Evolutionary conservation across 1,140 invertebrate genomes (phyloP), one percentile per base, ranked within the genome.

Genomic region (Andrena cerasifolii): DNA sequence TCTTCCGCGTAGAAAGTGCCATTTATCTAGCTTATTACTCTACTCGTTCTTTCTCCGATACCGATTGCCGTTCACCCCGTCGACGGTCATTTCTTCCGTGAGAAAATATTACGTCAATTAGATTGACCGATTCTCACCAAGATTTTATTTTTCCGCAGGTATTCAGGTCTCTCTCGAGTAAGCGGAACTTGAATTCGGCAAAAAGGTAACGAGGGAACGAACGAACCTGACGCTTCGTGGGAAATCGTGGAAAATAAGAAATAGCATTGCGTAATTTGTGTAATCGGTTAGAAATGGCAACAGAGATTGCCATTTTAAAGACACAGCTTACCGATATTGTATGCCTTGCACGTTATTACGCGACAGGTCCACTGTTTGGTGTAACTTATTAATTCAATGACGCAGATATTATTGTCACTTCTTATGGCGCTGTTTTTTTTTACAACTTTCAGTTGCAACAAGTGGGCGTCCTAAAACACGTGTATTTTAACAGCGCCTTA

Each of bases 1-100:
- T 76, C 86, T 89, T 89, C 88, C 88, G 88, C 47, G 79, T 89
- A 89, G 88, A 89, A 89, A 89, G 88, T 83, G 59, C 80, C 43
- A 75, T 54, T 84, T 85, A 85, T 79, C 78, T 26, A 16, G 24
- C n/a, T 78, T 74, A 66, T 59, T 63, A 36, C 43, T 36, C 14
- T 45, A 43, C 28, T 26, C 68, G 63, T 75, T 77, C 51, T 77
- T 71, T 83, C 51, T 72, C 8, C 14, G 40, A 45, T 24, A 59
- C 31, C 21, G 43, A 63, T 66, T 40, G n/a, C 40, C 28, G 58
- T 80, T 66, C 54, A 33, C 65, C 56, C 28, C 26, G 26, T 63
- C 67, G 26, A 8, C 28, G 36, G 24, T 14, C 16, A 56, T 65
- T 76, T 67, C 58, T 61, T 1, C 51, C n/a, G 21, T 12, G 59